Evolutionary conservation across 2,797 vertebrate genomes (phyloP).

Genomic region (Hybognathus amarus): DNA sequence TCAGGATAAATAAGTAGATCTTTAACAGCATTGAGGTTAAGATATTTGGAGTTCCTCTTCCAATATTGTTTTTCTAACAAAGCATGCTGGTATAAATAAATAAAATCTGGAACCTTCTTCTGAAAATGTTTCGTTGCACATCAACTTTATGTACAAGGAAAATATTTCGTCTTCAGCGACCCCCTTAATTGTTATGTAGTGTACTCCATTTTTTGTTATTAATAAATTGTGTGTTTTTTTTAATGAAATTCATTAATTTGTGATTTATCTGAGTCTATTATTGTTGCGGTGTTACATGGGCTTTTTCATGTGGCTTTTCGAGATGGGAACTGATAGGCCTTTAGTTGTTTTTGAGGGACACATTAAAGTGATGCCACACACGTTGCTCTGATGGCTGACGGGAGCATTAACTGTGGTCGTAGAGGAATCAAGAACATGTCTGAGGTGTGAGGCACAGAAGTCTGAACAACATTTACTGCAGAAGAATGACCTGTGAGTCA

Average conservation of each 20-base stretch:
- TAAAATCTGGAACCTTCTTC: neutral
- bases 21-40: neutral
- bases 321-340: conserved; percentile 23
- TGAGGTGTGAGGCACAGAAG: conserved; percentile 57
- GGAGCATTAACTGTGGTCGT: conserved; percentile 55
- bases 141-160: neutral
- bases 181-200: neutral
- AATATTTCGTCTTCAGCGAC: neutral
- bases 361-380: conserved; percentile 13
- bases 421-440: conserved; percentile 66
- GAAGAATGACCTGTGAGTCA: conserved; percentile 23
- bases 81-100: neutral
- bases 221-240: conserved; percentile 24
- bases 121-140: neutral
- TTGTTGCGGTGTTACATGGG: neutral
- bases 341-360: conserved; percentile 37
- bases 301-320: neutral
- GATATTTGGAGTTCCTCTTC: neutral
- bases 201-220: neutral
- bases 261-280: neutral
- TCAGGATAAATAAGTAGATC: neutral
- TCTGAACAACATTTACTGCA: conserved; percentile 29
- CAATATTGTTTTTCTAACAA: neutral
- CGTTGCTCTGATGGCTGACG: neutral
- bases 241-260: neutral